These are phyloP conservation scores for Neogale vison DNA, from an alignment of 2,113 vertebrate species.

Conservation along the genomic window DNA sequence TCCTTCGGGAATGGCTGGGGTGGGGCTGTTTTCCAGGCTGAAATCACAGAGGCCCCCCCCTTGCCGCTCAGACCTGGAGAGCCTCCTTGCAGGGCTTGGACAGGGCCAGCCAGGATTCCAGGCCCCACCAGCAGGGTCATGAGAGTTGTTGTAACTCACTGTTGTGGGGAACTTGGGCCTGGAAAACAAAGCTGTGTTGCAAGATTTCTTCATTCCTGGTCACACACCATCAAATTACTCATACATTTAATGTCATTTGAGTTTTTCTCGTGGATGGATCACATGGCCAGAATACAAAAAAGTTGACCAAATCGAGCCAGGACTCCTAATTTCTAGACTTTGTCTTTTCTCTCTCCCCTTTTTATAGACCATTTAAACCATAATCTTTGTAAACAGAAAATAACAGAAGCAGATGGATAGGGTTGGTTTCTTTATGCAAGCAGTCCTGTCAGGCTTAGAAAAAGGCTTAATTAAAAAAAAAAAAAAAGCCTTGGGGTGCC, in stretches of 20 bases:
- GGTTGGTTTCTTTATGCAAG: not conserved
- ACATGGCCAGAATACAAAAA: not conserved
- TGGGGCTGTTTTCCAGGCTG: not conserved
- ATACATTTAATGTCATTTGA: not conserved
- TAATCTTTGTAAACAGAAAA: not conserved
- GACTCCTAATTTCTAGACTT: not conserved
- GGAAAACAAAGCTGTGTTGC: constrained; percentile 55
- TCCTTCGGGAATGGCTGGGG: not conserved
- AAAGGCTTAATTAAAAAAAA: not conserved
- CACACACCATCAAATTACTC: not conserved
- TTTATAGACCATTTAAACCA: not conserved
- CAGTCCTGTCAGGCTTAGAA: not conserved
- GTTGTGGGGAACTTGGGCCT: not conserved
- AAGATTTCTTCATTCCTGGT: constrained; percentile 42
- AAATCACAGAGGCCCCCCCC: not conserved
- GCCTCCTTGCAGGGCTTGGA: not conserved
- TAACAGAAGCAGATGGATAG: not conserved
- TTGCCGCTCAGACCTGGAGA: not conserved
- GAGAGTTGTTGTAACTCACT: constrained; percentile 6
- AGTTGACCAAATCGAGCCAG: not conserved
- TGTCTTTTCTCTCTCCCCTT: not conserved
- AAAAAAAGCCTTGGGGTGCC: not conserved
- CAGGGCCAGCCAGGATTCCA: not conserved
- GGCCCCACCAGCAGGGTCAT: not conserved
- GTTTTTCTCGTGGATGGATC: constrained; percentile 25